Evolutionary conservation across 2,888 invertebrate genomes (phyloP).

Genomic region (Drosophila bunnanda): DNA sequence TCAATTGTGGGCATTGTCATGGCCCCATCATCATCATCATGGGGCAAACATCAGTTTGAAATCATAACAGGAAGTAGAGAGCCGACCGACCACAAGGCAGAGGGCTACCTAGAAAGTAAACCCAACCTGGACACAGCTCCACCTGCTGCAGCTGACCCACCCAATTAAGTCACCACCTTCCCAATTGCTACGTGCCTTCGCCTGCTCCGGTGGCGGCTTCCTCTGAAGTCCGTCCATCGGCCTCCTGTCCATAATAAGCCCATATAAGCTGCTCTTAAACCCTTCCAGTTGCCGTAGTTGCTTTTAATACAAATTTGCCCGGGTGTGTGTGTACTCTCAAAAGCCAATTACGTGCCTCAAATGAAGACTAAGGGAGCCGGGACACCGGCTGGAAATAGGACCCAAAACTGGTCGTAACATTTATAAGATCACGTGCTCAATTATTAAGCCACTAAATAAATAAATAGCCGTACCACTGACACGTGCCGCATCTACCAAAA

Average conservation of each 20-base stretch:
- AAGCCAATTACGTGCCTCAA: slow-evolving; percentile 79
- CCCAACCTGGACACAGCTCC: slow-evolving; percentile 1
- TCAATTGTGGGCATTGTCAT: slow-evolving; percentile 27
- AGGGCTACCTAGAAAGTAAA: slow-evolving; percentile 9
- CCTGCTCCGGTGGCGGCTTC: slow-evolving; percentile 17
- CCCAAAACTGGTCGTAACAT: slow-evolving; percentile 56
- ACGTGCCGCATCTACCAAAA: slow-evolving; percentile 57
- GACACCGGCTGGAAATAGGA: slow-evolving; percentile 22
- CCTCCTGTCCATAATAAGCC: slow-evolving; percentile 57
- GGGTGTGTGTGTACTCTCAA: slow-evolving; percentile 69
- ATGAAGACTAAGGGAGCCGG: slow-evolving; percentile 43
- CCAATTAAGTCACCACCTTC: slow-evolving; percentile 37
- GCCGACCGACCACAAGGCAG: slow-evolving; percentile 31
- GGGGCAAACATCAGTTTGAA: slow-evolving; percentile 40
- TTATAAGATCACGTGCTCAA: slow-evolving; percentile 80
- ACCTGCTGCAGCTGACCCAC: slow-evolving; percentile 9
- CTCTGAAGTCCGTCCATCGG: slow-evolving; percentile 15
- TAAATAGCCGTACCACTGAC: slow-evolving; percentile 67
- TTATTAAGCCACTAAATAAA: slow-evolving; percentile 80
- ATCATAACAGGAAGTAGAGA: slow-evolving; percentile 51
- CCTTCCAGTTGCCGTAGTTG: slow-evolving; percentile 65
- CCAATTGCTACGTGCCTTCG: slow-evolving; percentile 36
- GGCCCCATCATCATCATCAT: slow-evolving; percentile 33
- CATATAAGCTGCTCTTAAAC: slow-evolving; percentile 75
- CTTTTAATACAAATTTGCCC: slow-evolving; percentile 75